Percentiles rank a stretch among this genome's conserved stretches.
Evolutionary conservation across 2,797 vertebrate genomes (phyloP).

Genomic region (Eremophila alpestris): DNA sequence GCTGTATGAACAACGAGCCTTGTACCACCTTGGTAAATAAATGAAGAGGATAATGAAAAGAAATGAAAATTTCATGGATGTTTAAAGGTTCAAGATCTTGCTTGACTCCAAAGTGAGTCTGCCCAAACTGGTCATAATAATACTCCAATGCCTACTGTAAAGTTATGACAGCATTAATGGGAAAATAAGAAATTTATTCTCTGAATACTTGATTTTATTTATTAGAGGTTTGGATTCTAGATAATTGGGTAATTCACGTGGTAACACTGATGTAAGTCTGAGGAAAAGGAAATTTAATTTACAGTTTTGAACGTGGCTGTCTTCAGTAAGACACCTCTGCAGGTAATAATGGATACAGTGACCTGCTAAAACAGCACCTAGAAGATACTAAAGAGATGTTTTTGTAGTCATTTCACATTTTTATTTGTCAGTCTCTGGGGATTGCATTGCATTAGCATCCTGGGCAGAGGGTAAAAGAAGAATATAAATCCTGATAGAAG

Average conservation of each 20-base stretch:
- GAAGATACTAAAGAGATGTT: neutral
- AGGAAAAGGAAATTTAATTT: neutral
- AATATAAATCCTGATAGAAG: neutral
- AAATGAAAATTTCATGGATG: neutral
- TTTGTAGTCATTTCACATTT: neutral
- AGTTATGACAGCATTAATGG: neutral
- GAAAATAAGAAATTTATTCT: neutral
- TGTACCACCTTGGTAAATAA: slow-evolving; percentile 43
- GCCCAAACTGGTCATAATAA: neutral
- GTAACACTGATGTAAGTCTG: neutral
- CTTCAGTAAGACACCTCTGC: neutral
- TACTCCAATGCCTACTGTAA: neutral
- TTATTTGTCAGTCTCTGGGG: neutral
- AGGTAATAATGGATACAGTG: neutral
- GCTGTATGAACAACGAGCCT: neutral
- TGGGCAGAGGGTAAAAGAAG: neutral
- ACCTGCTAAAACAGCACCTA: neutral
- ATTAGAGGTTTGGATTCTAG: neutral
- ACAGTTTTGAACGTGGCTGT: neutral
- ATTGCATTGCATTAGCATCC: neutral
- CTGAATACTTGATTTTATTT: neutral
- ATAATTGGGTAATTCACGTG: neutral
- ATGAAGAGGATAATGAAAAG: neutral
- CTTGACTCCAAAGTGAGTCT: neutral
- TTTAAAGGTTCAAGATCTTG: neutral